Base-by-base conservation (phyloP, 2,113 vertebrate genomes). In the Pygoscelis adeliae region DNA sequence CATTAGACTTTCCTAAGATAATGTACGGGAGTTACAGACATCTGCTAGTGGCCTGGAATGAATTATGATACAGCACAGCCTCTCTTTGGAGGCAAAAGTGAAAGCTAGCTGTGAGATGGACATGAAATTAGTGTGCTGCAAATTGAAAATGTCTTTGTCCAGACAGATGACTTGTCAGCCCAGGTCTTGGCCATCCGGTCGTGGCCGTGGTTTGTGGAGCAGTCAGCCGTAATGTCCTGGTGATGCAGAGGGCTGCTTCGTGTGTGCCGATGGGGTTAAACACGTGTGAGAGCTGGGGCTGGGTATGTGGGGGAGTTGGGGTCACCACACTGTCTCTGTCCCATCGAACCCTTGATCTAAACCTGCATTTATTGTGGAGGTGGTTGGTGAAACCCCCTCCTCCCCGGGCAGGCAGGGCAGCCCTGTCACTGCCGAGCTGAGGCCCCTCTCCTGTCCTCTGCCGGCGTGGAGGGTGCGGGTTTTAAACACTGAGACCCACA, bases 391-490 rank as follows among this genome's bases (percentile, higher is more conserved):
- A 74, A n/a, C 10, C 23, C 20, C 2, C 4, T 73, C 36, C 4
- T 78, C 6, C 21, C 27, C 4, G 11, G 32, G 10, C 3, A 8
- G n/a, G 10, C 69, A 71, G 47, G 22, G 44, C 3, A 4, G 32
- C 50, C 26, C 32, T 2, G 0, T 77, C 49, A 42, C 26, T 3
- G 1, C 36, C 0, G 2, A 40, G 50, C 82, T 34, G 74, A 63
- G 63, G 9, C n/a, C 29, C 26, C 46, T 74, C 16, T 77, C 44
- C 44, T 86, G 89, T 67, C 7, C 27, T 85, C 42, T 82, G 46
- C 55, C 1, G 1, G 21, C 0, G 0, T 11, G 20, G 52, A n/a
- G 12, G n/a, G 16, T 30, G 38, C 34, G 38, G 78, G 36, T 26
- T 87, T 74, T 56, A 70, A 63, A 69, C 0, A 1, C 59, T 10